Base-by-base conservation (phyloP, 2,888 invertebrate species). In the Heliothis peltigera region DNA sequence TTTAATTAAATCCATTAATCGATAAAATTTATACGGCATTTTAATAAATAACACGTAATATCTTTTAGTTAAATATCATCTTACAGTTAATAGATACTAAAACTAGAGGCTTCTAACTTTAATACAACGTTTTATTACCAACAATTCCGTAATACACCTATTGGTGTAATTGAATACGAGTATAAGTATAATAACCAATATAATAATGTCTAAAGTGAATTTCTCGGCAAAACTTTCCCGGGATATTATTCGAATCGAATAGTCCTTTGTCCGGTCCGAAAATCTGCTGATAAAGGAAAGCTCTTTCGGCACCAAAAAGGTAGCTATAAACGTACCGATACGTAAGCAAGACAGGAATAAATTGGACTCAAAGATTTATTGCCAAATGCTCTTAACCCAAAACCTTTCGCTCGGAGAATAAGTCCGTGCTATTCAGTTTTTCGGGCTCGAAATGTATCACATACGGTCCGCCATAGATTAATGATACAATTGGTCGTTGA, bases 311-410 rank as follows among this genome's bases (percentile, higher is more conserved):
- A 85, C 87, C 81, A 79, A 89, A 91, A 91, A 90, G 90, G 91
- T 87, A 82, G 81, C 84, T 84, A 87, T 89, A 90, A 91, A 89
- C 84, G 89, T 85, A 84, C 87, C 89, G 85, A 90, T 89, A 90
- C 87, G 87, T 85, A 89, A 87, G 83, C 86, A 85, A 88, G 91
- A 90, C 90, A 90, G 88, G 88, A 90, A 91, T 92, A 92, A 92
- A 93, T 93, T 92, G 91, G 89, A 83, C 87, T 84, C 82, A 82
- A 87, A 84, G 92, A 94, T 94, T 94, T 94, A 94, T 94, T 88
- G 87, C 91, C 91, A 85, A 94, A 93, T 91, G 93, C 94, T 94
- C 89, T 94, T 92, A 93, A 91, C 91, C 88, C 90, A 84, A 86
- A 87, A 84, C 85, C 83, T 87, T 85, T 82, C 81, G 82, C 79